A percentile compares a stretch with the other conserved stretches of the same genome.
Conservation (phyloP, 2,888 invertebrate species). For the Glaucopsyche alexis region DNA sequence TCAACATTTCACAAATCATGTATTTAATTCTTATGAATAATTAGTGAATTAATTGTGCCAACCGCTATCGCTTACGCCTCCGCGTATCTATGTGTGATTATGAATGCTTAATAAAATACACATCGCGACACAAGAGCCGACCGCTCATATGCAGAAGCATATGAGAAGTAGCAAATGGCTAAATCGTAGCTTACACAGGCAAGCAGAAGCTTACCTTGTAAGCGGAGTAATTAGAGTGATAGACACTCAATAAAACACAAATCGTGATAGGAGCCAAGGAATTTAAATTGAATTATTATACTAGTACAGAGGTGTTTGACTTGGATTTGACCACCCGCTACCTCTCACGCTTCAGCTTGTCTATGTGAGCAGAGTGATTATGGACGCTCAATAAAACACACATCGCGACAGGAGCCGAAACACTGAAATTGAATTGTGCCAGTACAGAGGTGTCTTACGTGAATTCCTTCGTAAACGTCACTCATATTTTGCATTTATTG, state of each 20-base stretch:
- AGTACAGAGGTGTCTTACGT: constrained; percentile 47
- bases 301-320: constrained; percentile 33
- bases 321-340: constrained; percentile 39
- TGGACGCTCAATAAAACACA: constrained; percentile 65
- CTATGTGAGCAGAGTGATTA: constrained; percentile 29
- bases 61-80: not conserved
- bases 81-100: constrained; percentile 29
- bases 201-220: no score
- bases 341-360: not conserved
- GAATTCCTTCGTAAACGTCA: constrained; percentile 38
- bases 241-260: no score
- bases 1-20: no score
- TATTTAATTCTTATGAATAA: no score
- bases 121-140: constrained; percentile 52
- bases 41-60: no score
- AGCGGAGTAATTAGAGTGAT: no score
- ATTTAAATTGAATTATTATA: no score
- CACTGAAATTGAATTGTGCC: constrained; percentile 66
- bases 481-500: not conserved
- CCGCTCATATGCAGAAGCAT: no score
- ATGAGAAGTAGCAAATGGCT: no score
- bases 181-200: no score
- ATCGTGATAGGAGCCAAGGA: no score
- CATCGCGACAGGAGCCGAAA: constrained; percentile 52
- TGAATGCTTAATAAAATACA: constrained; percentile 64